Percentiles rank a stretch among this genome's conserved stretches.
Conservation (phyloP, 1,140 invertebrate genomes). For the Nasonia vitripennis region DNA sequence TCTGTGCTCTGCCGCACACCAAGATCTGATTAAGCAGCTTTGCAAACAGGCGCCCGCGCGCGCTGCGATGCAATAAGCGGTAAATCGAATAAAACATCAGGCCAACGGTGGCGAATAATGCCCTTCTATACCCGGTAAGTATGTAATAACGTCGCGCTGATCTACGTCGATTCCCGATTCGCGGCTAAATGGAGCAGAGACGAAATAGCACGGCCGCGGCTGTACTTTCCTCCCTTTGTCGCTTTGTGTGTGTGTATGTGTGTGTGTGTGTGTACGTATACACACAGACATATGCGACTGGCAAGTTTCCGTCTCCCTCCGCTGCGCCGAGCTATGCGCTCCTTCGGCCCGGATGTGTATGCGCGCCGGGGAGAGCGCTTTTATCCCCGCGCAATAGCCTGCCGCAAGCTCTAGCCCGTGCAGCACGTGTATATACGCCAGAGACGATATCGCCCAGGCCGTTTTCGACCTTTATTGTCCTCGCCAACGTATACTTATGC, state of each 20-base stretch:
- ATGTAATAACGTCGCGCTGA: background rate
- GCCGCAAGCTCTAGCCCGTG: background rate
- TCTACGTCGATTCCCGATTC: constrained; percentile 20
- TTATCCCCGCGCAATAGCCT: constrained; percentile 11
- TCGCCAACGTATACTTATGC: background rate
- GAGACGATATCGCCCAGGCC: background rate
- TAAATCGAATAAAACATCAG: background rate
- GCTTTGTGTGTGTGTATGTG: background rate
- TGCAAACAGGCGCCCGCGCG: too few species aligned
- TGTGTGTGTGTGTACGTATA: background rate
- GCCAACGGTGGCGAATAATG: background rate
- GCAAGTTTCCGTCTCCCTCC: too few species aligned
- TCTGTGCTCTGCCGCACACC: background rate
- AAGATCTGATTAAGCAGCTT: background rate
- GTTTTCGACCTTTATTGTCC: constrained; percentile 13
- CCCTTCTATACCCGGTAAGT: too few species aligned
- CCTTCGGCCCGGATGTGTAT: too few species aligned
- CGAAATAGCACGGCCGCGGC: constrained; percentile 7
- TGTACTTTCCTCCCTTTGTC: background rate
- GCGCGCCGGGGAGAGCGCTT: background rate
- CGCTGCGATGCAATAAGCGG: background rate
- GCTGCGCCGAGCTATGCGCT: too few species aligned
- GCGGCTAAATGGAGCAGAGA: constrained; percentile 28
- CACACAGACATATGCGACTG: too few species aligned
- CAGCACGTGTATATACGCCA: too few species aligned